Base-by-base conservation (phyloP, 2,113 vertebrate species). In the Gymnogyps californianus region DNA sequence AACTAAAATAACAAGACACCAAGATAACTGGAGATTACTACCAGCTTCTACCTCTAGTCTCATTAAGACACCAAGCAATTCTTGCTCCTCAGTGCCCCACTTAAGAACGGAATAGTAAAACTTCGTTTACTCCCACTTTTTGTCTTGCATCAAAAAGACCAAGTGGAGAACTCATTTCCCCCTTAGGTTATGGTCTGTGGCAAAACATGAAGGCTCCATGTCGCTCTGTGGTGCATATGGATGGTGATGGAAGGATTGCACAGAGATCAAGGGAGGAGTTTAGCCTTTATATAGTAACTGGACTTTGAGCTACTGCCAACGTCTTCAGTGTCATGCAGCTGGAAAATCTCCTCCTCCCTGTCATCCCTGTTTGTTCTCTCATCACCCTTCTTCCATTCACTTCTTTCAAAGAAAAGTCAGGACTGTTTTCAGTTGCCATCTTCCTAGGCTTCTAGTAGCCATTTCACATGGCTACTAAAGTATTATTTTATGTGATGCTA, bases 191-290 rank as follows among this genome's bases (percentile, higher is more conserved):
- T 2, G 7, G 42, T 38, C 49, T 84, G 26, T 51, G n/a, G 34
- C 34, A 70, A 66, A 84, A 78, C 7, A 49, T 6, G 52, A 74
- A 58, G 44, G 65, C 31, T 70, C 66, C 40, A 9, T 46, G 64
- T 18, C 32, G 61, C 21, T 29, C 42, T n/a, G 29, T 34, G 51
- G 10, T 12, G 9, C 28, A 18, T 1, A 61, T 0, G 1, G 59
- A 81, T 40, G 32, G 64, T 29, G 65, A 84, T 31, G 14, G 49
- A 76, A 84, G 26, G 9, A 70, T 26, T 67, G n/a, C 22, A 55
- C 10, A 62, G 16, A 32, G 26, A 79, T 59, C 36, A 86, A 67
- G 25, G 32, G 24, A 36, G 10, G 67, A 74, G 21, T 46, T 47
- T 17, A 40, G 64, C 22, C 46, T 70, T 82, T 58, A 87, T 46